Evolutionary conservation across 1,140 invertebrate genomes (phyloP).

Genomic region (Alviniconcha marisindica): DNA sequence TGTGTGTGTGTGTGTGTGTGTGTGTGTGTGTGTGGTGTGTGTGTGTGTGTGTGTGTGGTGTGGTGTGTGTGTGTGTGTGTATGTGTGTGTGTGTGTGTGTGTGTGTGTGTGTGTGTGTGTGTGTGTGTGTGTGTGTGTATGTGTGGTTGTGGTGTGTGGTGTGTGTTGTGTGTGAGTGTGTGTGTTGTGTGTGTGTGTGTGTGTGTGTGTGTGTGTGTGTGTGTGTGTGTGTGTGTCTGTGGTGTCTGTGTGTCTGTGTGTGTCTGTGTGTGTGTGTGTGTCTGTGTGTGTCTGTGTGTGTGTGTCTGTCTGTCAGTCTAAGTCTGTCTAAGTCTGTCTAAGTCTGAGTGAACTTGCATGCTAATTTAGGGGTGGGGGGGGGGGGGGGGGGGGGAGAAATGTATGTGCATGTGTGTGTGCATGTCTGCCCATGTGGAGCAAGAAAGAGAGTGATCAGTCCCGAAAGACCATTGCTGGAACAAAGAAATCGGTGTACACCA

Average conservation of each 20-base stretch:
- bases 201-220: not conserved
- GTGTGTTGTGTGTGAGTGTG: not conserved
- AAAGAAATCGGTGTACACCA: too few species aligned
- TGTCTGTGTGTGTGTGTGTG: not conserved
- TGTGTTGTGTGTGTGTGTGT: not conserved
- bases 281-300: too few species aligned
- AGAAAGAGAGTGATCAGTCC: too few species aligned
- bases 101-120: slow-evolving; percentile 36
- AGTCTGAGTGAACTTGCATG: too few species aligned
- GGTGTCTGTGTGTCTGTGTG: too few species aligned
- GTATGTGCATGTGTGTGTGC: too few species aligned
- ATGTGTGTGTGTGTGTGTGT: slow-evolving; percentile 39
- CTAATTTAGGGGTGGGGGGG: too few species aligned
- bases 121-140: not conserved
- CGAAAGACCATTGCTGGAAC: too few species aligned
- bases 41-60: slow-evolving; percentile 30
- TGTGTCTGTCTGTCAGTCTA: too few species aligned
- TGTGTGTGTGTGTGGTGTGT: slow-evolving; percentile 34
- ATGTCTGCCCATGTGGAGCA: too few species aligned
- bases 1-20: slow-evolving; percentile 27
- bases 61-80: slow-evolving; percentile 36
- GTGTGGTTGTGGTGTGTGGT: not conserved
- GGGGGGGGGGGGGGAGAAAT: too few species aligned
- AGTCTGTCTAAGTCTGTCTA: too few species aligned
- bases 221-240: not conserved